phyloP scores from a whole-genome alignment of 2,888 invertebrate species.

The Luperina nickerlii region DNA sequence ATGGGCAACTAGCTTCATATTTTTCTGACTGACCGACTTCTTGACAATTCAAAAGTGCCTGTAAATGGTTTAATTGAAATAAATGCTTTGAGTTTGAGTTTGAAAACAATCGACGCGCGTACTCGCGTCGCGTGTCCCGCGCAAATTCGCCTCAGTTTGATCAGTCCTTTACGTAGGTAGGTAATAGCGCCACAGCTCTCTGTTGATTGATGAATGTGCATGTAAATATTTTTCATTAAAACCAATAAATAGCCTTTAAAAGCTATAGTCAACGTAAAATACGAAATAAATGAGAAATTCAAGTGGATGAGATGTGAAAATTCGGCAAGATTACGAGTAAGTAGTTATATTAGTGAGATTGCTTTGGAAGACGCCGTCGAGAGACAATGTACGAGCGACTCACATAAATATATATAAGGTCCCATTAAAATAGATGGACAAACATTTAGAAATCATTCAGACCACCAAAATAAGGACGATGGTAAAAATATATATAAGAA shows the following conservation, averaged over 20 bases:
- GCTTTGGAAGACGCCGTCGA: neutral
- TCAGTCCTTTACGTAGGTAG: neutral
- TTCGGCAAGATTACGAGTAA: neutral
- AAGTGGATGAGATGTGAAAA: slow-evolving; percentile 6
- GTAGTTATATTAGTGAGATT: neutral
- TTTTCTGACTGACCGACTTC: too few relatives aligned
- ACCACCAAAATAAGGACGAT: too few relatives aligned
- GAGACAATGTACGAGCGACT: slow-evolving; percentile 3
- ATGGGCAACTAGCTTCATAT: too few relatives aligned
- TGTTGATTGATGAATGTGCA: slow-evolving; percentile 10
- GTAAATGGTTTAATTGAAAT: too few relatives aligned
- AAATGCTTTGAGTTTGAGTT: too few relatives aligned
- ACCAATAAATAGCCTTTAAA: neutral
- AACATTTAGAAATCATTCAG: too few relatives aligned
- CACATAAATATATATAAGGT: neutral
- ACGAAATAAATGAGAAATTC: neutral
- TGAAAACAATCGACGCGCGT: neutral
- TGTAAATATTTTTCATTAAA: slow-evolving; percentile 9
- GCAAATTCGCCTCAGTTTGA: neutral
- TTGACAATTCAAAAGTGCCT: too few relatives aligned
- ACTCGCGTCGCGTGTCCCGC: neutral
- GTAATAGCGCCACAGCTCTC: neutral
- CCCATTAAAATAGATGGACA: too few relatives aligned
- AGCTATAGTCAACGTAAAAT: neutral
- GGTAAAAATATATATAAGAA: too few relatives aligned